Conservation (phyloP, 2,888 invertebrate genomes). For the Sminthurides aquaticus region DNA sequence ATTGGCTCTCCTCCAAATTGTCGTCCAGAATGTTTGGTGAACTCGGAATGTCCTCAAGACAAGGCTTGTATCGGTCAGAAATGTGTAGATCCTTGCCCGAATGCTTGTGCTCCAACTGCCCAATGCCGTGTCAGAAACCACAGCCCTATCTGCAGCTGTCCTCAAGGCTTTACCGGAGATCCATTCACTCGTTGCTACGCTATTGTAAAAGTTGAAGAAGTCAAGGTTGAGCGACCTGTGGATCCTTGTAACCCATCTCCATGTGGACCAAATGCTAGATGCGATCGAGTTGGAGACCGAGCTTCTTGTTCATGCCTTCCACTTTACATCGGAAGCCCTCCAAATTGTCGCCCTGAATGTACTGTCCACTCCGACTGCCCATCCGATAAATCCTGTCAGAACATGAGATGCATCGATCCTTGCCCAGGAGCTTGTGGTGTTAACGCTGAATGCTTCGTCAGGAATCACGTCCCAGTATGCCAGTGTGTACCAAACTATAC, state of each 20-base stretch:
- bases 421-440: slow-evolving; percentile 56
- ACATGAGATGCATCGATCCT: slow-evolving; percentile 34
- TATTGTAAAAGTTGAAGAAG: slow-evolving; percentile 35
- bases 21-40: slow-evolving; percentile 78
- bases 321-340: slow-evolving; percentile 47
- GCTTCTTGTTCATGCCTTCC: slow-evolving; percentile 68
- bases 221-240: slow-evolving; percentile 51
- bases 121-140: slow-evolving; percentile 34
- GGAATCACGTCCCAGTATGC: slow-evolving; percentile 55
- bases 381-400: slow-evolving; percentile 35
- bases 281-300: slow-evolving; percentile 57
- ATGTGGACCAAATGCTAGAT: slow-evolving; percentile 70
- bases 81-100: slow-evolving; percentile 72
- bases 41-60: slow-evolving; percentile 72
- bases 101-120: slow-evolving; percentile 42
- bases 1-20: slow-evolving; percentile 56
- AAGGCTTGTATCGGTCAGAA: slow-evolving; percentile 76
- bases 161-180: slow-evolving; percentile 41
- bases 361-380: slow-evolving; percentile 51
- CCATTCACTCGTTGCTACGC: slow-evolving; percentile 35
- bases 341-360: slow-evolving; percentile 58
- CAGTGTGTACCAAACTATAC: slow-evolving; percentile 54
- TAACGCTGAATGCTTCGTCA: slow-evolving; percentile 53
- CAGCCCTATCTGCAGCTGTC: slow-evolving; percentile 38
- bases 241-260: slow-evolving; percentile 73